Conservation (phyloP, 2,888 invertebrate genomes). For the Nymphalis c-album region DNA sequence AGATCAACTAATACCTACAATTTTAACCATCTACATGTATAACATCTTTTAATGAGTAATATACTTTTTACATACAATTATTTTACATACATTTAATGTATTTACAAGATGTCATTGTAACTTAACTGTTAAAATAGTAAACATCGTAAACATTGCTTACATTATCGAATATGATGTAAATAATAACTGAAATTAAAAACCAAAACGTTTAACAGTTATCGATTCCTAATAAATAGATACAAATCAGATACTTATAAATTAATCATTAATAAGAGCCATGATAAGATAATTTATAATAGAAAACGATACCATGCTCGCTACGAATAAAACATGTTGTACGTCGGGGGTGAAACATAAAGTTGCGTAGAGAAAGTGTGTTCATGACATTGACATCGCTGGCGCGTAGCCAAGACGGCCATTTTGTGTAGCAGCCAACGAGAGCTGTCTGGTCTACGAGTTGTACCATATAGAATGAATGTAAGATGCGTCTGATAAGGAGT, state of each 20-base stretch:
- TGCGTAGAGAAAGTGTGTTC: slow-evolving; percentile 18
- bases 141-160: background rate
- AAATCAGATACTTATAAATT: too few species aligned
- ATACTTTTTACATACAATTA: too few species aligned
- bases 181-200: slow-evolving; percentile 12
- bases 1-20: too few species aligned
- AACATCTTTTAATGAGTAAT: too few species aligned
- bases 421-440: slow-evolving; percentile 4
- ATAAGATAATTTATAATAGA: background rate
- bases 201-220: slow-evolving; percentile 19
- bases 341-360: background rate
- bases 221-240: too few species aligned
- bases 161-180: background rate
- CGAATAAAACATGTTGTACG: background rate
- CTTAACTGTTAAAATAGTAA: background rate
- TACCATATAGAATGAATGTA: background rate
- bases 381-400: slow-evolving; percentile 25
- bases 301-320: background rate
- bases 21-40: too few species aligned
- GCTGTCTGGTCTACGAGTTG: background rate
- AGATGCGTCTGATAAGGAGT: background rate
- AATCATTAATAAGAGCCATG: too few species aligned
- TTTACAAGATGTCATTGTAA: too few species aligned
- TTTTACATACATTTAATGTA: too few species aligned
- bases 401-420: slow-evolving; percentile 13